Base-by-base conservation (phyloP, 2,888 invertebrate species). In the Caenorhabditis sp. region DNA sequence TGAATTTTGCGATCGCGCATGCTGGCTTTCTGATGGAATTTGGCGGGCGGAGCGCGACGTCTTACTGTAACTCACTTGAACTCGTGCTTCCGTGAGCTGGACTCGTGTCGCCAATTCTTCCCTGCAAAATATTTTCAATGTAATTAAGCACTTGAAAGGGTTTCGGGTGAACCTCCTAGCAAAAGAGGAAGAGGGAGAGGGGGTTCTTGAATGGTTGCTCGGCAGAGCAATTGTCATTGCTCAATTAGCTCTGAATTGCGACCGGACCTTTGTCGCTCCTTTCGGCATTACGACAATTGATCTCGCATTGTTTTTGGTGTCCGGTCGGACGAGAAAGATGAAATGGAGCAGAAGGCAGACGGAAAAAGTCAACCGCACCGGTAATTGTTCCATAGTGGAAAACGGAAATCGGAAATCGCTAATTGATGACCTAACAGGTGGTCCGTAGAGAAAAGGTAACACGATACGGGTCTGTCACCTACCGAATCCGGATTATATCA, bases 11-110 rank as follows among this genome's bases (percentile, higher is more conserved):
- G n/a, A n/a, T n/a, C n/a, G n/a, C n/a, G n/a, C n/a, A n/a, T n/a
- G n/a, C n/a, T n/a, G n/a, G n/a, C n/a, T n/a, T n/a, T n/a, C n/a
- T n/a, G n/a, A n/a, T n/a, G n/a, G n/a, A n/a, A n/a, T n/a, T n/a
- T n/a, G n/a, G n/a, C n/a, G n/a, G n/a, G n/a, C n/a, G n/a, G n/a
- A n/a, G n/a, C 26, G 26, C 20, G 5, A 3, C 30, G 7, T 68
- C 43, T 24, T 68, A 59, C 59, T 59, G 59, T 56, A 59, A 70
- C 80, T 68, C 62, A 87, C 87, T 76, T 89, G 89, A 45, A 89
- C 89, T 43, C 89, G 85, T 6, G 89, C 89, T 66, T 89, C 89
- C 8, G 89, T 87, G 48, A 89, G 80, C 41, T 85, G 82, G n/a
- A 89, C 86, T 30, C 85, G 81, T 41, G 73, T 76, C 13, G 89